Evolutionary conservation across 2,113 vertebrate genomes (phyloP), one percentile per base, ranked within the genome.

Genomic region (Xyliphius kryptos): DNA sequence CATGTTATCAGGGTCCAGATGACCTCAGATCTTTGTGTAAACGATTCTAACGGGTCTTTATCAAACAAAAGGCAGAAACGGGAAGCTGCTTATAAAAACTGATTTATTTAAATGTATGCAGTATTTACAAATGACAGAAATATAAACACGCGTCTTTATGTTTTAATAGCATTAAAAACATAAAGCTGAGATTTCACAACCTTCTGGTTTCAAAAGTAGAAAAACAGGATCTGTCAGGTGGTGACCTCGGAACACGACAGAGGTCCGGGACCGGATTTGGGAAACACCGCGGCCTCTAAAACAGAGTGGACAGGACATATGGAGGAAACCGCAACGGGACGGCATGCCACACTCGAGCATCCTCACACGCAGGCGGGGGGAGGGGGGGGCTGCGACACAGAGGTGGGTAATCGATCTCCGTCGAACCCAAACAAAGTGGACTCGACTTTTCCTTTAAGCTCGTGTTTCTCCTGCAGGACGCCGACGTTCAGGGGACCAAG

Each of bases 71-170:
- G 82, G 82, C 92, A 77, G 83, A 91, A 87, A 87, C 89, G 81
- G 75, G 70, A 74, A 73, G 75, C 83, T 86, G 89, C 74, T 82
- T 32, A 32, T 1, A 81, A 80, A 81, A 72, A 78, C 73, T 68
- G 63, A 89, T 95, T 97, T 96, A 94, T 94, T 97, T 88, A 56
- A 69, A 32, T 77, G 83, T 86, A 87, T 90, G 93, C 92, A 96
- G 32, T 80, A 78, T 86, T 84, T 81, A 89, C 88, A 83, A 80
- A 90, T 90, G 89, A 91, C 88, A 90, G 89, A 88, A 82, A 80
- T 84, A 87, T 82, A 83, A 89, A 89, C 76, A 78, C 68, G 84
- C 80, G 32, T n/a, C 57, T 44, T 37, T 69, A 84, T 73, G 63
- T 74, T 79, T 81, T 83, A 84, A 91, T 86, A 91, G 76, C 76